Evolutionary conservation across 1,140 invertebrate genomes (phyloP).

Genomic region (Drosophila sturtevanti): DNA sequence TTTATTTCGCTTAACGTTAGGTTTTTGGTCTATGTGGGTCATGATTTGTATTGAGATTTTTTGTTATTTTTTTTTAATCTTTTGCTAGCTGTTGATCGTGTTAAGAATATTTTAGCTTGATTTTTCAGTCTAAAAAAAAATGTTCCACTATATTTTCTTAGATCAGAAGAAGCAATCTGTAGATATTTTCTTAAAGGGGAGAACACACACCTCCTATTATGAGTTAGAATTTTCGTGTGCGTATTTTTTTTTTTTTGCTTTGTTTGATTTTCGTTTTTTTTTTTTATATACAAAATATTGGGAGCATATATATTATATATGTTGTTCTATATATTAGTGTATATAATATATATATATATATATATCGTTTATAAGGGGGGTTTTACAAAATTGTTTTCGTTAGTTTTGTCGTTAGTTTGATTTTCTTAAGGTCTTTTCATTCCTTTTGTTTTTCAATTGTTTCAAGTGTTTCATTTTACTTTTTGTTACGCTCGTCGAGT

Average conservation of each 20-base stretch:
- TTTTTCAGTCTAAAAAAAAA: conserved; percentile 29
- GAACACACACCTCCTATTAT: conserved; percentile 23
- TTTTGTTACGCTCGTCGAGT: conserved; percentile 62
- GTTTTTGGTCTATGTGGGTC: conserved; percentile 75
- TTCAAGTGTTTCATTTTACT: conserved; percentile 32
- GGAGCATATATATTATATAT: conserved; percentile 70
- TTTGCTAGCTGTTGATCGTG: background rate
- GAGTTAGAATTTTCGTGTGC: conserved; percentile 71
- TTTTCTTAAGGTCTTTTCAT: conserved; percentile 7
- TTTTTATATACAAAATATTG: conserved; percentile 76
- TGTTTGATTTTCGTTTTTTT: conserved; percentile 45
- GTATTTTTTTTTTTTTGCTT: conserved; percentile 55
- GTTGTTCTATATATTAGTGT: conserved; percentile 78
- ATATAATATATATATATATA: conserved; percentile 80
- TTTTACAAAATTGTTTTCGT: conserved; percentile 73
- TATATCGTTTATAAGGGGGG: conserved; percentile 61
- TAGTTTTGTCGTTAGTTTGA: conserved; percentile 73
- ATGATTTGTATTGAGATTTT: conserved; percentile 64
- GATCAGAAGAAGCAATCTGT: background rate
- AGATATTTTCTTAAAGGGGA: background rate
- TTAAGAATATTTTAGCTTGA: background rate
- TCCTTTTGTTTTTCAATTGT: conserved; percentile 28
- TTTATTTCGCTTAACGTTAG: conserved; percentile 1
- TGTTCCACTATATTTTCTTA: conserved; percentile 70
- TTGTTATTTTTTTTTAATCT: background rate